Conservation (phyloP, 1,140 invertebrate genomes). For the Trachelipus rathkii region DNA sequence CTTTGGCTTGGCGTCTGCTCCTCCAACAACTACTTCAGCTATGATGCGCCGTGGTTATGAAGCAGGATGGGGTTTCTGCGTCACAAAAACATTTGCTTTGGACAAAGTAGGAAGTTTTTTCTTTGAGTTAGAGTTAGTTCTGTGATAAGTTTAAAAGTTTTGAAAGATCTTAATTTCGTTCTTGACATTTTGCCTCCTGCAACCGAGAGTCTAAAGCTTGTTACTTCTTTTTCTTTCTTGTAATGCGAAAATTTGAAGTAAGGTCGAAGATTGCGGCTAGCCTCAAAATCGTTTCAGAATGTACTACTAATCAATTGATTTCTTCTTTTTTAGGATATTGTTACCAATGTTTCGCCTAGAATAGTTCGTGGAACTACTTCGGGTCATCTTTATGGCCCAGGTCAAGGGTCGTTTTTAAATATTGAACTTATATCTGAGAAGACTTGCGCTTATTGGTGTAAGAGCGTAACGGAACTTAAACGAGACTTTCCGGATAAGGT, state of each 20-base stretch:
- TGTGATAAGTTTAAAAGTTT: background rate
- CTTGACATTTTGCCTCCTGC: too few relatives aligned
- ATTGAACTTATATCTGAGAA: conserved; percentile 99
- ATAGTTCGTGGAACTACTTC: conserved; percentile 91
- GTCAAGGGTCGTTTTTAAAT: conserved; percentile 91
- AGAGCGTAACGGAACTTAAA: conserved; percentile 83
- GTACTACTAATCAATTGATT: background rate
- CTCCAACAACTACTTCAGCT: conserved; percentile 85
- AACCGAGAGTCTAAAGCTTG: too few relatives aligned
- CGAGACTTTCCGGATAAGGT: conserved; percentile 82
- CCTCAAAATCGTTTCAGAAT: too few relatives aligned
- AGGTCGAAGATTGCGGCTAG: too few relatives aligned
- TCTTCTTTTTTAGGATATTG: conserved; percentile 64
- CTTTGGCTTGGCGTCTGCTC: conserved; percentile 93
- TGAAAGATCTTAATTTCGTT: too few relatives aligned
- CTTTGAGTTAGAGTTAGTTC: conserved; percentile 14
- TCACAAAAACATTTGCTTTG: conserved; percentile 93
- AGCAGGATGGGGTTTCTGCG: conserved; percentile 91
- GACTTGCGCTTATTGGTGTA: conserved; percentile 85
- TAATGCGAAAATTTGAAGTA: too few relatives aligned
- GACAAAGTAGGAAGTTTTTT: conserved; percentile 68
- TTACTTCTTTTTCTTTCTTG: too few relatives aligned
- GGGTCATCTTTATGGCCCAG: conserved; percentile 85
- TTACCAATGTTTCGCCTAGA: conserved; percentile 94
- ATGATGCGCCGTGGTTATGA: conserved; percentile 95